phyloP scores from a whole-genome alignment of 2,888 invertebrate species.

The Sarcophaga variegata region DNA sequence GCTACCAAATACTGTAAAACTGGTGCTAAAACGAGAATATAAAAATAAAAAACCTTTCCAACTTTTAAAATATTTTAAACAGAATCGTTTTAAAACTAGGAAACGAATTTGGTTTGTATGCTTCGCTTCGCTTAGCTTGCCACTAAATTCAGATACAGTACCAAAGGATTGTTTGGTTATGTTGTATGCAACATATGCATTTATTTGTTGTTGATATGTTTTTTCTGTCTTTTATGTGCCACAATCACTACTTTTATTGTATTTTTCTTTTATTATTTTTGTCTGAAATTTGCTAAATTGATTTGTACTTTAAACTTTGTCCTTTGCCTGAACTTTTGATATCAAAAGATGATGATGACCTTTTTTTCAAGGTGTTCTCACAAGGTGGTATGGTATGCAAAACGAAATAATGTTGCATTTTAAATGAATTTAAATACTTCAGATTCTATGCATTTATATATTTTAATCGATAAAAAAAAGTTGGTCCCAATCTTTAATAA shows the following conservation, averaged over 20 bases:
- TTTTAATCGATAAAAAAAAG: too few relatives aligned
- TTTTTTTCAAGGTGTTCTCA: neutral
- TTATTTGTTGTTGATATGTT: conserved; percentile 8
- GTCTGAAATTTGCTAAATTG: conserved; percentile 33
- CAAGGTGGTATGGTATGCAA: neutral
- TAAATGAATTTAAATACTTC: too few relatives aligned
- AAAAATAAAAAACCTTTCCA: too few relatives aligned
- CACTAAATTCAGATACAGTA: too few relatives aligned
- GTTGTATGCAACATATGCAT: conserved; percentile 8
- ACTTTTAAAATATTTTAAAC: neutral
- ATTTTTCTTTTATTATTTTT: conserved; percentile 17
- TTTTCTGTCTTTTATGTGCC: conserved; percentile 1
- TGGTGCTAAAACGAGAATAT: neutral
- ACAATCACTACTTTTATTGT: conserved; percentile 27
- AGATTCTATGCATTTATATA: too few relatives aligned
- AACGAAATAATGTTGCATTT: too few relatives aligned
- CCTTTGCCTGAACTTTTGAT: conserved; percentile 16
- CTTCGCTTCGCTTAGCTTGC: neutral
- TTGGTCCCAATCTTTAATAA: too few relatives aligned
- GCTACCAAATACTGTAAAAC: neutral
- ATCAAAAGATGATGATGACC: neutral
- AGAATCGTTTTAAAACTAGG: neutral
- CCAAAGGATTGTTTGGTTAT: neutral
- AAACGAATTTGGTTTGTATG: neutral
- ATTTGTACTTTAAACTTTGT: conserved; percentile 58